Evolutionary conservation across 2,113 vertebrate genomes (phyloP), one percentile per base, ranked within the genome.

Genomic region (Tetraodon nigroviridis): DNA sequence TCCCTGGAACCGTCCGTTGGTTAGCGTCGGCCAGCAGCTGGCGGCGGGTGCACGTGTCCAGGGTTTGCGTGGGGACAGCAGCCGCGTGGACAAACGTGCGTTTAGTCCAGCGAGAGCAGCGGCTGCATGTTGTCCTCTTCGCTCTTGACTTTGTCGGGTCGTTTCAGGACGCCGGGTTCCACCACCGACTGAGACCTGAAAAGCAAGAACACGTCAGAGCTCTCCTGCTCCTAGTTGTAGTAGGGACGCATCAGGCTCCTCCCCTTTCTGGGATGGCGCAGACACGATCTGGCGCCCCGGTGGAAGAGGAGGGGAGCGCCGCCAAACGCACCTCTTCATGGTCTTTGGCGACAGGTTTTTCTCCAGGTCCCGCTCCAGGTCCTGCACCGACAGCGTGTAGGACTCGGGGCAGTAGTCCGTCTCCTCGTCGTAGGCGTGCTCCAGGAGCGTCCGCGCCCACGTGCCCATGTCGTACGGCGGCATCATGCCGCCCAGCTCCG

Each of bases 381-480:
- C 94, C 69, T 95, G 95, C 32, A 91, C 90, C 0, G 94, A 91
- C 79, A 93, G 79, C 2, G 82, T 94, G 83, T 95, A 98, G 67
- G 95, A 92, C 75, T 96, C 95, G 0, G 84, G 92, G 24, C 81
- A 93, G 86, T 93, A 95, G 73, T 98, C 96, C 2, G 90, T 91
- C 83, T 99, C 97, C 64, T 99, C 96, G 5, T 99, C 97, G 0
- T 99, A 99, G n/a, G 97, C 97, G 0, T 98, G 97, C 80, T 98
- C 96, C n/a, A 99, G 92, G 67, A 99, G 90, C 7, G 96, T 92
- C 68, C 97, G 90, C n/a, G 97, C 97, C 97, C 97, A 99, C 0
- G 97, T 99, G 7, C 97, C 95, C 97, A 99, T 99, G 55, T 99
- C 96, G 5, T 99, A 99, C 11, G 97, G 97, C 2, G 97, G 97